phyloP scores from a whole-genome alignment of 2,888 invertebrate species.

The Phymatocera aterrima region DNA sequence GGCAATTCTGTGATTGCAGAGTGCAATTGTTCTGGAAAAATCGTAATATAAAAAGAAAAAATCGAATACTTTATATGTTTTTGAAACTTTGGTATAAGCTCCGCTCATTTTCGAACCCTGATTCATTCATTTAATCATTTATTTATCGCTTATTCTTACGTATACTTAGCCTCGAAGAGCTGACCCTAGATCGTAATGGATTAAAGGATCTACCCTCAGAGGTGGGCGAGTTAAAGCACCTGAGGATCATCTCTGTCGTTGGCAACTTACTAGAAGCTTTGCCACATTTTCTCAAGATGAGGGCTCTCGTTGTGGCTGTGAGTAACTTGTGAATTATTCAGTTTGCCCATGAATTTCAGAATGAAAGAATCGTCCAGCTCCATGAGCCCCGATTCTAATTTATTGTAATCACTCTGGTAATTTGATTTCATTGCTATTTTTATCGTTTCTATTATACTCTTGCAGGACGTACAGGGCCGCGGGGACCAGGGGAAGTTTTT shows the following conservation, averaged over 20 bases:
- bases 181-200: conserved; percentile 85
- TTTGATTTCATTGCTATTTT: not conserved
- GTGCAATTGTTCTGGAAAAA: no score
- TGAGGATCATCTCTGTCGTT: conserved; percentile 79
- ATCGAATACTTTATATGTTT: no score
- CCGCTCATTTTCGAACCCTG: not conserved
- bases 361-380: not conserved
- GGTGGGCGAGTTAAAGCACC: conserved; percentile 78
- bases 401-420: not conserved
- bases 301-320: conserved; percentile 77
- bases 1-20: no score
- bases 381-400: no score
- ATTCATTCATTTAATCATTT: no score
- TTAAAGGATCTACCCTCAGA: conserved; percentile 80
- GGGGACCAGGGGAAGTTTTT: conserved; percentile 61
- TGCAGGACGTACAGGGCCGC: conserved; percentile 60
- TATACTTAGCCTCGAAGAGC: conserved; percentile 85
- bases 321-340: conserved; percentile 62
- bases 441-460: no score
- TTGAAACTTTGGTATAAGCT: conserved; percentile 34
- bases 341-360: no score
- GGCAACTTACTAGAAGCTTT: conserved; percentile 77
- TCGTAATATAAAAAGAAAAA: no score
- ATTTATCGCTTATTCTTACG: no score
- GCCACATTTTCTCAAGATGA: conserved; percentile 77